phyloP scores from a whole-genome alignment of 2,888 invertebrate species.

The Odontothrips loti region DNA sequence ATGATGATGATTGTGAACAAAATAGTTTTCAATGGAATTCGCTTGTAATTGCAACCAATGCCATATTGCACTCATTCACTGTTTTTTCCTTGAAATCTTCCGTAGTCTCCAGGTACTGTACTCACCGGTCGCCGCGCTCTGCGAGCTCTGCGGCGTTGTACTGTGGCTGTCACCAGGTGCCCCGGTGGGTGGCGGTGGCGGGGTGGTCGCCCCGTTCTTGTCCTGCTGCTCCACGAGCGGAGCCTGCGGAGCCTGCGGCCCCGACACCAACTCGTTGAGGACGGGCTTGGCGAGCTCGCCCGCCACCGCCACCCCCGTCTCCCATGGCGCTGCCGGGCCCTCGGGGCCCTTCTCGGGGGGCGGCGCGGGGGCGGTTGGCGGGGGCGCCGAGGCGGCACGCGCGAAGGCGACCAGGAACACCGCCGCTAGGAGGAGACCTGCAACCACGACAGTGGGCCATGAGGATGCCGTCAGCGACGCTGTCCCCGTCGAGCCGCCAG shows the following conservation, averaged over 20 bases:
- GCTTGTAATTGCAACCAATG: too few species aligned
- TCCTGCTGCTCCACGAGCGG: background rate
- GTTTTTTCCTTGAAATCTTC: too few species aligned
- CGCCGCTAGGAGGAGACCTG: background rate
- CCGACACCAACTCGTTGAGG: slow-evolving; percentile 17
- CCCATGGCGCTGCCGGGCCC: slow-evolving; percentile 20
- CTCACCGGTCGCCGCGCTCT: background rate
- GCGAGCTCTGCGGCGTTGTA: background rate
- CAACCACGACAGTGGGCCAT: background rate
- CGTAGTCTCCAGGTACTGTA: too few species aligned
- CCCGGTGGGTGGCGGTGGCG: background rate
- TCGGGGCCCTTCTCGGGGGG: slow-evolving; percentile 7
- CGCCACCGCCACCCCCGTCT: background rate
- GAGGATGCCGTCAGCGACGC: background rate
- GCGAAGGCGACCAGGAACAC: background rate
- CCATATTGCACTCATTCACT: too few species aligned
- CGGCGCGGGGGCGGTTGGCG: background rate
- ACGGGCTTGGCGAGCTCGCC: slow-evolving; percentile 14
- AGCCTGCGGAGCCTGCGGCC: background rate
- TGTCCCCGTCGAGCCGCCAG: too few species aligned
- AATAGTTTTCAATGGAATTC: too few species aligned
- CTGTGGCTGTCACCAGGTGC: slow-evolving; percentile 23
- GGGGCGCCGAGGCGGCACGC: background rate
- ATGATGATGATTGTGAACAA: too few species aligned
- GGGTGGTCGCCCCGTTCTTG: background rate